Evolutionary conservation across 2,797 vertebrate species (phyloP), one percentile per base, ranked within the genome.

Genomic region (Buceros bicornis): DNA sequence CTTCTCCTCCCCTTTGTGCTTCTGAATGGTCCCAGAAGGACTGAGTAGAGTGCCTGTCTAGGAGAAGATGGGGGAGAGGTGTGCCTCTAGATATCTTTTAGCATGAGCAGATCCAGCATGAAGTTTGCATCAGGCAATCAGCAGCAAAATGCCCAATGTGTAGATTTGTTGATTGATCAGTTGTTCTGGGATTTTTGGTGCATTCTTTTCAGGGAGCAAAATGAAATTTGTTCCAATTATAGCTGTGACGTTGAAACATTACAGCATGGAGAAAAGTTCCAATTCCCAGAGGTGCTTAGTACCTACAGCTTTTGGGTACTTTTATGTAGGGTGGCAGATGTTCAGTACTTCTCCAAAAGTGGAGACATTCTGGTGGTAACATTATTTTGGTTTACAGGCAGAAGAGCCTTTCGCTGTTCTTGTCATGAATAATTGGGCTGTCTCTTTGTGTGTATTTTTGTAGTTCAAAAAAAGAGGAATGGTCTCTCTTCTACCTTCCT

Each of bases 401-500:
- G 42, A 86, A 66, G 42, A 67, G 26, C 11, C 16, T 85, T 82
- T 82, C 89, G 22, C 16, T 71, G 13, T 77, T 95, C 31, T 24
- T 80, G 58, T 56, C 7, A 24, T 14, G 11, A 20, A 54, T 91
- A 92, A 89, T n/a, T 48, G 19, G 22, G 7, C 85, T 69, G 18
- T 72, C 31, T 53, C 33, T 86, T 3, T 93, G 10, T 92, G 29
- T 94, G 42, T 87, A 33, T 69, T 71, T 91, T 93, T 97, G 26
- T 97, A 98, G 98, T 3, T 94, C 57, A 96, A 93, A 94, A 97
- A 97, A 93, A 95, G 81, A 82, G 95, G 97, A 74, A 76, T 98
- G 72, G 16, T 97, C 87, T 95, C 94, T 54, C 78, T 98, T 95
- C 94, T 98, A 0, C 98, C 98, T 51, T 98, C 97, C 13, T 83